These are phyloP conservation scores for Tenthredo amoena DNA, from an alignment of 2,888 invertebrate genomes.

Conservation along the genomic window DNA sequence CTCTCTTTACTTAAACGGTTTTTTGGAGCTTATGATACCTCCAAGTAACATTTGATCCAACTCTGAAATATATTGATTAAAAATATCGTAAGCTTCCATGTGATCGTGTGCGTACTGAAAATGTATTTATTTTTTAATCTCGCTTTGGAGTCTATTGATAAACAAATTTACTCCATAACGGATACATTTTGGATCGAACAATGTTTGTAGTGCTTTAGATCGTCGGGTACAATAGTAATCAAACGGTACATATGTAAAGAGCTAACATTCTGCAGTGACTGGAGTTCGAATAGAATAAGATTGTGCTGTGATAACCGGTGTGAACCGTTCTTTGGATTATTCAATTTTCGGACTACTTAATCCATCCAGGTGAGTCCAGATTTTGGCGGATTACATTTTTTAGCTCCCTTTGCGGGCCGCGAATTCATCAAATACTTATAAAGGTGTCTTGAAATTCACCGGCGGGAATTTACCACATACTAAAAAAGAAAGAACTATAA, in stretches of 20 bases:
- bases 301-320: conserved; percentile 57
- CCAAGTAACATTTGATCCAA: not conserved
- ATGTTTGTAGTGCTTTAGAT: conserved; percentile 44
- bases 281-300: conserved; percentile 32
- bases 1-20: not conserved
- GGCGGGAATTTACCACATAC: not conserved
- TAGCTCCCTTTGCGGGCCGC: not conserved
- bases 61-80: not conserved
- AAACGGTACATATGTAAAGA: not conserved
- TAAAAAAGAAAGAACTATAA: not conserved
- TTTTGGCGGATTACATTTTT: not conserved
- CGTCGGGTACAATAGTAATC: not conserved
- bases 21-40: not conserved
- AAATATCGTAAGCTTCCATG: conserved; percentile 15
- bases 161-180: conserved; percentile 11
- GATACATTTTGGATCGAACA: conserved; percentile 42
- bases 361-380: conserved; percentile 23
- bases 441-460: not conserved
- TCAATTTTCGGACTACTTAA: conserved; percentile 50
- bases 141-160: conserved; percentile 11
- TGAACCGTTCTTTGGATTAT: conserved; percentile 47
- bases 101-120: not conserved
- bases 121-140: conserved; percentile 47
- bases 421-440: not conserved
- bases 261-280: conserved; percentile 24